Base-by-base conservation (phyloP, 2,797 vertebrate genomes). In the Myripristis jacobus region DNA sequence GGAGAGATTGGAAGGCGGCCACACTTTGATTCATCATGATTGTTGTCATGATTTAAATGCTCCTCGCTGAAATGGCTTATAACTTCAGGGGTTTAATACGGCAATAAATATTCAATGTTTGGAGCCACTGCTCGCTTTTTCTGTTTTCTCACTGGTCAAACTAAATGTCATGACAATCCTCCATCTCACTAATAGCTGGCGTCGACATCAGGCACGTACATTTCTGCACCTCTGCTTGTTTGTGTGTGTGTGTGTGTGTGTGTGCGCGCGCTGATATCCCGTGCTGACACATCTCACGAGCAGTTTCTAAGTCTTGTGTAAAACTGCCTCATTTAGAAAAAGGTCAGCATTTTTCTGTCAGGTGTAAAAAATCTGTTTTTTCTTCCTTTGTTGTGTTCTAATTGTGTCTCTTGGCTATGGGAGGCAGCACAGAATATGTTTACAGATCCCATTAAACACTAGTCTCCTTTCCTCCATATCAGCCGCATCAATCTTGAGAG, bases 101-200 rank as follows among this genome's bases (percentile, higher is more conserved):
- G 69, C 81, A 86, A 92, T 92, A 86, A 90, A 92, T 93, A 93
- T 92, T 89, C 87, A 89, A 84, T 44, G 70, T 84, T 78, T 77
- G 82, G 70, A 72, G 73, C 79, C n/a, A 83, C 18, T 24, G 36
- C 46, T 70, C 48, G 87, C 65, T 56, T 46, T 55, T 9, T 56
- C 67, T 47, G 51, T 46, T 69, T 41, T 15, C 41, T n/a, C 41
- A 34, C 29, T 6, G 79, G 86, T 86, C 83, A 84, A 85, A 86
- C 80, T 83, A 90, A 93, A 92, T 90, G 89, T 90, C 89, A 91
- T 21, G 77, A 80, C 84, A 74, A 73, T 78, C 77, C 75, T 82
- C 77, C 55, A 24, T 88, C 81, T 87, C 44, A 15, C 83, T 91
- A 88, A 87, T 81, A 36, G 78, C 68, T n/a, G 15, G 29, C 31